These are phyloP conservation scores for Melanotaenia nigrans DNA, from an alignment of 2,797 vertebrate genomes.

Conservation along the genomic window DNA sequence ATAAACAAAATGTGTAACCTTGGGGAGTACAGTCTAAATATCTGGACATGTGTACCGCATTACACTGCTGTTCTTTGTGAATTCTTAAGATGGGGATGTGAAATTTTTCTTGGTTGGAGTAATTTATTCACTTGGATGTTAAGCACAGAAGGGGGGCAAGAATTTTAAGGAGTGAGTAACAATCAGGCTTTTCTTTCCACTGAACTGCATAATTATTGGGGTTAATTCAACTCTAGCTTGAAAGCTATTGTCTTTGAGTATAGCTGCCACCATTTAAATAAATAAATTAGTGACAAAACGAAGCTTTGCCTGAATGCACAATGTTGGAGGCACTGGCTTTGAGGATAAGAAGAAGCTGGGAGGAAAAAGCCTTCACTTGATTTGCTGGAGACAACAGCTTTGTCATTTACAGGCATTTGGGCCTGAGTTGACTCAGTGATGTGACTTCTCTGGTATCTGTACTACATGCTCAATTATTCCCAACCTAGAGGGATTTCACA, in stretches of 20 bases:
- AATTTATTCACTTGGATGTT: conserved; percentile 68
- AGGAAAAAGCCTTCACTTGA: conserved; percentile 41
- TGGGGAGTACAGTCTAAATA: conserved; percentile 16
- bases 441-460: conserved; percentile 47
- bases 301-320: conserved; percentile 62
- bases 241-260: conserved; percentile 78
- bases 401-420: conserved; percentile 49
- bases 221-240: conserved; percentile 73
- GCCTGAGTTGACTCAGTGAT: conserved; percentile 51
- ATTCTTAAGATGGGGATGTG: conserved; percentile 28
- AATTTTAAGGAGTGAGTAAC: conserved; percentile 69
- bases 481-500: conserved; percentile 37
- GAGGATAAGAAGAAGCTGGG: conserved; percentile 55
- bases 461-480: conserved; percentile 43
- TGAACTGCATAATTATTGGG: conserved; percentile 80
- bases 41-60: conserved; percentile 15
- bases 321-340: conserved; percentile 53
- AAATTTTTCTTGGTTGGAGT: conserved; percentile 40
- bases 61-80: conserved; percentile 12
- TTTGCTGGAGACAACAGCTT: conserved; percentile 57
- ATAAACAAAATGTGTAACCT: conserved; percentile 45
- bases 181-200: conserved; percentile 70
- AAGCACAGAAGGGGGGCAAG: conserved; percentile 62
- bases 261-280: conserved; percentile 71
- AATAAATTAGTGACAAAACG: conserved; percentile 75